A percentile compares a stretch with the other conserved stretches of the same genome.
Evolutionary conservation across 1,140 invertebrate species (phyloP).

Genomic region (Hypothenemus hampei): DNA sequence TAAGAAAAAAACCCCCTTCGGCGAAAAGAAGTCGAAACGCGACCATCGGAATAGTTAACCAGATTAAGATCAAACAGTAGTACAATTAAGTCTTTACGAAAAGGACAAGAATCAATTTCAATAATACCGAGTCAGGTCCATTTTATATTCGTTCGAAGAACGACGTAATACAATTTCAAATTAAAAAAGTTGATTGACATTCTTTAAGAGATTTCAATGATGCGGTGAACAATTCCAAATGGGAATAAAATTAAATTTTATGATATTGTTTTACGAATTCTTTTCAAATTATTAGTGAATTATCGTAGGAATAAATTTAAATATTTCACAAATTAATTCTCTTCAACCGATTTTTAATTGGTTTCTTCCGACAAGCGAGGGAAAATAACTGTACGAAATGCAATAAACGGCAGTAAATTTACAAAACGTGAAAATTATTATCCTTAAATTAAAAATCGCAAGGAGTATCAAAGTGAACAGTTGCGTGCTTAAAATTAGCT

Average conservation of each 20-base stretch:
- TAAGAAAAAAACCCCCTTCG: conserved; percentile 30
- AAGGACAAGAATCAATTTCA: conserved; percentile 35
- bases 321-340: too few species aligned
- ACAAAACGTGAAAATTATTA: not conserved
- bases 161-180: conserved; percentile 25
- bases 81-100: conserved; percentile 37
- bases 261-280: too few species aligned
- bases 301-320: too few species aligned
- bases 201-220: conserved; percentile 16
- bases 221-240: too few species aligned
- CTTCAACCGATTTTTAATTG: too few species aligned
- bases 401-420: too few species aligned
- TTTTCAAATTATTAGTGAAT: too few species aligned
- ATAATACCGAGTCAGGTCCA: conserved; percentile 13
- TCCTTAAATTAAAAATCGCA: conserved; percentile 1
- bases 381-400: not conserved
- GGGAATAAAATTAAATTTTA: too few species aligned
- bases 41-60: conserved; percentile 32
- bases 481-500: conserved; percentile 39
- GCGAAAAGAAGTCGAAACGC: conserved; percentile 28
- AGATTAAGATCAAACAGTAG: conserved; percentile 37
- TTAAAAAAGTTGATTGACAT: conserved; percentile 31
- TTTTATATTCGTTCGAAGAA: conserved; percentile 26
- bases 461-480: conserved; percentile 24
- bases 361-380: not conserved